Evolutionary conservation across 2,888 invertebrate genomes (phyloP).

Genomic region (Drosophila suboccidentalis): DNA sequence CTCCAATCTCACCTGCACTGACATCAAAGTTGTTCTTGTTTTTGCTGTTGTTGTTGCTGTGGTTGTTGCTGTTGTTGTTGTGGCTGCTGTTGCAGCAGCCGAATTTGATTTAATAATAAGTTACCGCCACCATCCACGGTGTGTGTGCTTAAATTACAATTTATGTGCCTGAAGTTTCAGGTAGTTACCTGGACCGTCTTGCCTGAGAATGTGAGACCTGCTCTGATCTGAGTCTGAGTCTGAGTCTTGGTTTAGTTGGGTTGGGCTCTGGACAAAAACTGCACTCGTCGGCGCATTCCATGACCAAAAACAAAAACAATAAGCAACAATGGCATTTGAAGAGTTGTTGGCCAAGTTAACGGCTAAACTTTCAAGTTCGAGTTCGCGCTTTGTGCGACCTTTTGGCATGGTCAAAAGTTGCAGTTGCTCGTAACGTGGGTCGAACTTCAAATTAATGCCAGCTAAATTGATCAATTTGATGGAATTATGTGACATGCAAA

Average conservation of each 20-base stretch:
- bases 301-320: constrained; percentile 27
- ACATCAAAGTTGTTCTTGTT: constrained; percentile 18
- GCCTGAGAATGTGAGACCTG: constrained; percentile 43
- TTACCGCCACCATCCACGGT: constrained; percentile 22
- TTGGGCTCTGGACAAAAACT: constrained; percentile 48
- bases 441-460: constrained; percentile 17
- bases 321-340: constrained; percentile 6
- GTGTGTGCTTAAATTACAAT: constrained; percentile 66
- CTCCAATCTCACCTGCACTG: constrained; percentile 27
- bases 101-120: constrained; percentile 74
- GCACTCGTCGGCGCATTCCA: constrained; percentile 73
- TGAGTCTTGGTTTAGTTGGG: not conserved
- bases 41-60: constrained; percentile 25
- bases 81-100: constrained; percentile 29
- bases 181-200: constrained; percentile 52
- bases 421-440: constrained; percentile 7
- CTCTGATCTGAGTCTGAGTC: constrained; percentile 16
- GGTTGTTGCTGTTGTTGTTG: constrained; percentile 26
- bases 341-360: constrained; percentile 29
- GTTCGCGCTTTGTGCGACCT: constrained; percentile 30
- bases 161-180: constrained; percentile 55
- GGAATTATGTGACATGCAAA: constrained; percentile 44
- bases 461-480: constrained; percentile 53
- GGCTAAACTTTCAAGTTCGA: constrained; percentile 46
- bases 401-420: constrained; percentile 32